Evolutionary conservation across 2,888 invertebrate species (phyloP).

Genomic region (Melipona beecheii): DNA sequence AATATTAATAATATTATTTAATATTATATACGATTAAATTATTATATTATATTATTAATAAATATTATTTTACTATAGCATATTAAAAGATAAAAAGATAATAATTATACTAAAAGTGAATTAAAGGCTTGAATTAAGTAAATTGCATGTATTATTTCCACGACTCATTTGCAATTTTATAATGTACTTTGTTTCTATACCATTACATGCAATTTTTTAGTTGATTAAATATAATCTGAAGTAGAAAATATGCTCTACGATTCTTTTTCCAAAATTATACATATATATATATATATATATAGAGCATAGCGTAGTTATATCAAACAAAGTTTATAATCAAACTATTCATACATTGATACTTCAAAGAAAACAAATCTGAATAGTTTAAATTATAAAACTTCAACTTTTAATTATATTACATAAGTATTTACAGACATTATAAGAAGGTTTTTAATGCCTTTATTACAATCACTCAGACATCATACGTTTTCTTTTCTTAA

Average conservation of each 20-base stretch:
- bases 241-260: background rate
- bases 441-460: background rate
- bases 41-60: too few relatives aligned
- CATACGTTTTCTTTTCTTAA: background rate
- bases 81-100: background rate
- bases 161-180: background rate
- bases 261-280: too few relatives aligned
- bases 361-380: too few relatives aligned
- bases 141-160: background rate
- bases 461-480: background rate
- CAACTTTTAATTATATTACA: background rate
- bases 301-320: background rate
- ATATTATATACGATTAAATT: background rate
- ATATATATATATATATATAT: too few relatives aligned
- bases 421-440: background rate
- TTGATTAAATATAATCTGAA: background rate
- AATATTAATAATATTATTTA: too few relatives aligned
- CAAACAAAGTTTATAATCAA: background rate
- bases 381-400: background rate
- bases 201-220: background rate
- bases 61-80: background rate
- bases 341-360: background rate
- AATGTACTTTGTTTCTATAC: background rate
- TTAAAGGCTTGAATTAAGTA: background rate
- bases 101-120: background rate